Percentiles rank a stretch among this genome's conserved stretches.
Conservation (phyloP, 2,888 invertebrate species). For the Eupithecia abbreviata region DNA sequence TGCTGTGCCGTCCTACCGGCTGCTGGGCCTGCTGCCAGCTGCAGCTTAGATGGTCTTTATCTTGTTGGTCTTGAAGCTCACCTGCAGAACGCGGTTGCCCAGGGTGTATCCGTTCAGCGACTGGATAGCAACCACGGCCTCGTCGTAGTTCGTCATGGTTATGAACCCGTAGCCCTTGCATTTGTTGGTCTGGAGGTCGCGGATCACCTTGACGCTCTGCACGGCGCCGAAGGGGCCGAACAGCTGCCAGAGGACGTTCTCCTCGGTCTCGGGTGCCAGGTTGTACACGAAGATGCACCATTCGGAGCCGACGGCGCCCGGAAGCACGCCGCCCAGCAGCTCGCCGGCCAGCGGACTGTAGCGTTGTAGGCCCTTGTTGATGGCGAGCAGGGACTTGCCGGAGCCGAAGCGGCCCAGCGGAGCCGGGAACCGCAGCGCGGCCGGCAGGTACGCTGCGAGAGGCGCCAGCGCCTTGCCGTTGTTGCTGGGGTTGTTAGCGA, state of each 20-base stretch:
- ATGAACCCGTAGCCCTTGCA: slow-evolving; percentile 98
- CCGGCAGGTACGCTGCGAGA: slow-evolving; percentile 93
- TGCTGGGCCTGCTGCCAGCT: slow-evolving; percentile 66
- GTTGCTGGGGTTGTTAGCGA: slow-evolving; percentile 96
- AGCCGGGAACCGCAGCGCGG: slow-evolving; percentile 84
- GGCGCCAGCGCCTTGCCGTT: slow-evolving; percentile 92
- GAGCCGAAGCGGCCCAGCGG: slow-evolving; percentile 92
- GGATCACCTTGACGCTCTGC: slow-evolving; percentile 95
- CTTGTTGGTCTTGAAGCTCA: slow-evolving; percentile 95
- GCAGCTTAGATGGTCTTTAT: slow-evolving; percentile 87
- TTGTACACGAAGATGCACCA: slow-evolving; percentile 99
- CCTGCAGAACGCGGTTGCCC: slow-evolving; percentile 95
- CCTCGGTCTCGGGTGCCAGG: slow-evolving; percentile 97
- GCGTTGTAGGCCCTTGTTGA: slow-evolving; percentile 88
- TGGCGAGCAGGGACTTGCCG: slow-evolving; percentile 95
- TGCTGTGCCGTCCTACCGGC: slow-evolving; percentile 82
- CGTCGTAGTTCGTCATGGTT: slow-evolving; percentile 97
- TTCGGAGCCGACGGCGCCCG: slow-evolving; percentile 89
- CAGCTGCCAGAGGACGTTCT: slow-evolving; percentile 97
- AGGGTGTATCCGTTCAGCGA: slow-evolving; percentile 96
- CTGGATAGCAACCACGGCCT: slow-evolving; percentile 95
- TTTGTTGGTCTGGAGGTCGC: slow-evolving; percentile 95
- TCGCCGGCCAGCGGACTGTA: slow-evolving; percentile 95
- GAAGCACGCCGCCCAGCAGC: slow-evolving; percentile 90
- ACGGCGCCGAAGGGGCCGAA: slow-evolving; percentile 98